Conservation (phyloP, 2,888 invertebrate genomes). For the Psococerastis gibbosa region DNA sequence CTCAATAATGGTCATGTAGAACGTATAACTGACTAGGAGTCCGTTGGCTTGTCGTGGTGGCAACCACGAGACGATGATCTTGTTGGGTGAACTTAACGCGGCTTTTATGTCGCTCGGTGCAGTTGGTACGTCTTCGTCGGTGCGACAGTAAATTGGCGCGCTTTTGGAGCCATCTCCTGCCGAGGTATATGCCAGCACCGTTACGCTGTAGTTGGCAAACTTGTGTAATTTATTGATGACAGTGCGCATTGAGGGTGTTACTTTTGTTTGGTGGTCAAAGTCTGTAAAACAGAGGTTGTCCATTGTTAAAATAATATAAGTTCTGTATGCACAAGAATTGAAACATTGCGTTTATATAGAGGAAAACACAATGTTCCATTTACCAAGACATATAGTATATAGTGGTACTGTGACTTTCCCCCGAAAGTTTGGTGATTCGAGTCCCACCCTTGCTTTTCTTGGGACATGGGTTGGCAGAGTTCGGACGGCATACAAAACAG, state of each 20-base stretch:
- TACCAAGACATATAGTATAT: no score
- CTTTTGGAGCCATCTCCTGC: conserved; percentile 80
- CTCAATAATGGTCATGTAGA: conserved; percentile 63
- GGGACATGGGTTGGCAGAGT: no score
- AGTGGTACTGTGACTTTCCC: no score
- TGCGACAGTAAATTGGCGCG: conserved; percentile 65
- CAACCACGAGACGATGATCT: conserved; percentile 76
- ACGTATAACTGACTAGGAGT: conserved; percentile 59
- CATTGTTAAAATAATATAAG: no score
- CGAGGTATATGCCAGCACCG: conserved; percentile 71
- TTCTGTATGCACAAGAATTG: no score
- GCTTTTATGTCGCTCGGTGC: conserved; percentile 83
- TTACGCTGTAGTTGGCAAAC: conserved; percentile 83
- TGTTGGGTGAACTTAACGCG: conserved; percentile 63
- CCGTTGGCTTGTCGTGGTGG: conserved; percentile 74
- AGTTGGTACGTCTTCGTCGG: conserved; percentile 81
- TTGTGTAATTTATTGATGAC: conserved; percentile 58
- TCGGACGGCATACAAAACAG: no score
- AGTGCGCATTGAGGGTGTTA: conserved; percentile 46
- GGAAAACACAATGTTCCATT: no score
- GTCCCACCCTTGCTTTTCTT: no score
- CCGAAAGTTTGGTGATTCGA: no score
- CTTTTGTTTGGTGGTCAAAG: conserved; percentile 42
- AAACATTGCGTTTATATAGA: no score
- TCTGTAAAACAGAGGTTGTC: no score